Base-by-base conservation (phyloP, 2,888 invertebrate species). In the Ophraella communa region DNA sequence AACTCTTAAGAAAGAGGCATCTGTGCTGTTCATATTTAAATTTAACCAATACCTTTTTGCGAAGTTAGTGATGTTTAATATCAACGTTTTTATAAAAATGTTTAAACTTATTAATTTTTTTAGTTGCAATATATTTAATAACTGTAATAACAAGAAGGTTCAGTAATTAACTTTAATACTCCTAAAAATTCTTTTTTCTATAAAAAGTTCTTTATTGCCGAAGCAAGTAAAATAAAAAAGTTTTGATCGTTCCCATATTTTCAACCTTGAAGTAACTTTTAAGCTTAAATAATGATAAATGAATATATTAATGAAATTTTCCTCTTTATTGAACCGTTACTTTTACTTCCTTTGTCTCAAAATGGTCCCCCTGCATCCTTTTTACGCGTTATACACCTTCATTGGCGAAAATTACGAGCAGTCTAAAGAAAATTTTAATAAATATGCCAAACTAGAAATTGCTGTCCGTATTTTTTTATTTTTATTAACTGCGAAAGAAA, bases 291-390 rank as follows among this genome's bases (percentile, higher is more conserved):
- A 54, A 62, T 65, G 65, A 65, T 65, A 65, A 65, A 65, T 65
- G 62, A 65, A 65, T 65, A 62, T 58, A 62, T 62, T 65, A 68
- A 69, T 69, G 65, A 69, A 69, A 69, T 64, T 67, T 62, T 53
- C 65, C 56, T 64, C 60, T 47, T 61, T 65, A 65, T 65, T 67
- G 67, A 67, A 69, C 65, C 65, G 60, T 67, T 64, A 65, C 62
- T 66, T 64, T 69, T 66, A 69, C 53, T 20, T 61, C 66, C 24
- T 44, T 21, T 57, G 49, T 39, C 14, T 54, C 52, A 44, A 60
- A 52, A 59, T 24, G 54, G 59, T 52, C 45, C 21, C 49, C 49
- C 23, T 7, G 23, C 39, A 30, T 44, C 23, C 35, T 21, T 20
- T 39, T 23, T 35, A 35, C 10, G 30, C 45, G 20, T 49, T 24